These are phyloP conservation scores for Montipora capitata DNA, from an alignment of 92 coral and sea anemone species.

Conservation along the genomic window DNA sequence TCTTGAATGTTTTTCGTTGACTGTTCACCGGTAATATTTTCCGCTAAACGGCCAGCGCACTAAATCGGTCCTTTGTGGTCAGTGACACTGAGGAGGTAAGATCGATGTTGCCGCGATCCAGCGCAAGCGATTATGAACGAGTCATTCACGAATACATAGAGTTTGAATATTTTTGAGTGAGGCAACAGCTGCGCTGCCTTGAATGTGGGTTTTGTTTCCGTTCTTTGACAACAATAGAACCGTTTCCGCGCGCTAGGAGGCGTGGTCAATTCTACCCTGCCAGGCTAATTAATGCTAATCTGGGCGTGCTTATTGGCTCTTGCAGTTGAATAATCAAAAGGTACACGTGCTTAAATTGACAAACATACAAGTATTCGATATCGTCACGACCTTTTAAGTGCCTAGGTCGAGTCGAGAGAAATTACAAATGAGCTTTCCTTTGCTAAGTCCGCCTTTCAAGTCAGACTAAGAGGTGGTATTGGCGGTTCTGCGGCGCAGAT, in stretches of 20 bases:
- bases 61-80: background rate
- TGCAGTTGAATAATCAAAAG: conserved; percentile 48
- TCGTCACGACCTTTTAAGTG: conserved; percentile 44
- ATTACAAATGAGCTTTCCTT: conserved; percentile 25
- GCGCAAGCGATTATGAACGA: conserved; percentile 57
- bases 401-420: conserved; percentile 35
- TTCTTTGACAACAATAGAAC: conserved; percentile 78
- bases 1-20: conserved; percentile 22
- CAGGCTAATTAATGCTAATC: conserved; percentile 66
- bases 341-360: conserved; percentile 77
- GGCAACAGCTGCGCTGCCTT: conserved; percentile 79
- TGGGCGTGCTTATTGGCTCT: conserved; percentile 55
- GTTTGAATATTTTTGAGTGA: conserved; percentile 55
- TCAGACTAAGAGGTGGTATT: conserved; percentile 5
- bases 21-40: conserved; percentile 8
- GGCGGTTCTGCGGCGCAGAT: background rate
- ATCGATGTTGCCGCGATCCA: conserved; percentile 37
- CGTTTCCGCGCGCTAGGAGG: conserved; percentile 85
- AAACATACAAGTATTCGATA: conserved; percentile 63
- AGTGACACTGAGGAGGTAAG: background rate
- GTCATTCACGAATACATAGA: conserved; percentile 31
- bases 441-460: conserved; percentile 16
- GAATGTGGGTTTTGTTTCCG: conserved; percentile 84
- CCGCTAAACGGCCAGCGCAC: background rate
- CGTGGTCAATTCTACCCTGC: conserved; percentile 66